Evolutionary conservation across 1,140 invertebrate genomes (phyloP).

Genomic region (Nomia melanderi): DNA sequence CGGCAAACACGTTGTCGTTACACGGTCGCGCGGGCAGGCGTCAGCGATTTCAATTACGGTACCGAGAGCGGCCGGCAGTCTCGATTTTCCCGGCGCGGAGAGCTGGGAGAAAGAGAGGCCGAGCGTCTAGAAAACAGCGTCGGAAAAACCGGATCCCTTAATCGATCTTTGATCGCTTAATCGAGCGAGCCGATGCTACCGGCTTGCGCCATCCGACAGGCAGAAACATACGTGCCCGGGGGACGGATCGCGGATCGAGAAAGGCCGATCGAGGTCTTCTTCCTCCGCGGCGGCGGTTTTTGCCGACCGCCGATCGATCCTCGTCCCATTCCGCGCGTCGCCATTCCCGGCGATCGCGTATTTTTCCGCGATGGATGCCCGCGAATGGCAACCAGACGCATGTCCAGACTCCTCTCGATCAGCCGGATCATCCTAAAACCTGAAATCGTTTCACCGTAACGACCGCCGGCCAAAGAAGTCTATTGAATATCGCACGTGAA

Average conservation of each 20-base stretch:
- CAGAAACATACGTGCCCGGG: constrained; percentile 11
- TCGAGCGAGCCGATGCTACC: constrained; percentile 52
- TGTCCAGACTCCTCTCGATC: not conserved
- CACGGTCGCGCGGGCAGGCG: constrained; percentile 28
- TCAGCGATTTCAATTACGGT: constrained; percentile 49
- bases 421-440: not conserved
- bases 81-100: constrained; percentile 2
- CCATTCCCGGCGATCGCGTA: constrained; percentile 20
- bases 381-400: constrained; percentile 15
- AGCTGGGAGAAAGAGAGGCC: not conserved
- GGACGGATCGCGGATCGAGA: constrained; percentile 14
- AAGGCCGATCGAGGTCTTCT: constrained; percentile 38
- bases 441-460: not conserved
- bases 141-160: constrained; percentile 43
- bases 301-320: constrained; percentile 8
- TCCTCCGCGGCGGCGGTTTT: not conserved
- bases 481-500: too few relatives aligned
- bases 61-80: constrained; percentile 7
- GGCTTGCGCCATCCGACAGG: constrained; percentile 42
- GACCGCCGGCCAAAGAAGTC: not conserved
- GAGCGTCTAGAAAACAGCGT: constrained; percentile 31
- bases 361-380: not conserved
- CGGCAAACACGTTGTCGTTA: constrained; percentile 25
- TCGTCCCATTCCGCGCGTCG: constrained; percentile 17
- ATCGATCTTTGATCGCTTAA: constrained; percentile 57